phyloP scores from a whole-genome alignment of 2,113 vertebrate genomes.

The Carettochelys insculpta region DNA sequence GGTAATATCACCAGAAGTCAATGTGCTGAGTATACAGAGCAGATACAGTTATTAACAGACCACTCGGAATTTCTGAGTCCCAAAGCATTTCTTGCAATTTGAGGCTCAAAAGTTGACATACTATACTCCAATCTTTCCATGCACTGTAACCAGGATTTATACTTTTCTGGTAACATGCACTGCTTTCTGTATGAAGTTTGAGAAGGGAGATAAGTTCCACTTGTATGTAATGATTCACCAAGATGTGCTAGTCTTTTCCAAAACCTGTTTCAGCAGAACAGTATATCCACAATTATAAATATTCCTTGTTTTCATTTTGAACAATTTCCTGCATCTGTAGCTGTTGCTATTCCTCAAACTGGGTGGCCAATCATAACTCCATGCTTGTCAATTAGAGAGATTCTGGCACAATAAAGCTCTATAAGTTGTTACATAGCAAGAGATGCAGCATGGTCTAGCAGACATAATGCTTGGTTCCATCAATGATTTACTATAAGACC shows the following conservation, averaged over 20 bases:
- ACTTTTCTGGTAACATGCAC: not conserved
- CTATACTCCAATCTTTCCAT: not conserved
- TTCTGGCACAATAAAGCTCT: not conserved
- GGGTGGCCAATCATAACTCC: not conserved
- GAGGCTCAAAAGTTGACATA: not conserved
- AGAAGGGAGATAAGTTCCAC: not conserved
- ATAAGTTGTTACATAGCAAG: not conserved
- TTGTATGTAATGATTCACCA: constrained; percentile 17
- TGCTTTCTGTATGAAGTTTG: not conserved
- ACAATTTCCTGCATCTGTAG: not conserved
- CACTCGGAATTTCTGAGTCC: not conserved
- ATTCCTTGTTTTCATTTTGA: not conserved
- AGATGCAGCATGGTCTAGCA: not conserved
- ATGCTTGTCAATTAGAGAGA: not conserved
- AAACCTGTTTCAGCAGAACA: constrained; percentile 80
- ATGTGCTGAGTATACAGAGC: not conserved
- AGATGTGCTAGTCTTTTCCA: constrained; percentile 87
- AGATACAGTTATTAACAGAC: not conserved
- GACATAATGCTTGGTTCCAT: not conserved
- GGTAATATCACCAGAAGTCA: not conserved
- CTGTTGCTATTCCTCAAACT: not conserved
- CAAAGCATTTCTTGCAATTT: not conserved
- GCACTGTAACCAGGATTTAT: not conserved
- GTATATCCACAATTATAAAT: not conserved
- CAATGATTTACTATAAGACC: not conserved